These are phyloP conservation scores for Palythoa heliodiscus DNA, from an alignment of 92 coral and sea anemone genomes.

Conservation along the genomic window DNA sequence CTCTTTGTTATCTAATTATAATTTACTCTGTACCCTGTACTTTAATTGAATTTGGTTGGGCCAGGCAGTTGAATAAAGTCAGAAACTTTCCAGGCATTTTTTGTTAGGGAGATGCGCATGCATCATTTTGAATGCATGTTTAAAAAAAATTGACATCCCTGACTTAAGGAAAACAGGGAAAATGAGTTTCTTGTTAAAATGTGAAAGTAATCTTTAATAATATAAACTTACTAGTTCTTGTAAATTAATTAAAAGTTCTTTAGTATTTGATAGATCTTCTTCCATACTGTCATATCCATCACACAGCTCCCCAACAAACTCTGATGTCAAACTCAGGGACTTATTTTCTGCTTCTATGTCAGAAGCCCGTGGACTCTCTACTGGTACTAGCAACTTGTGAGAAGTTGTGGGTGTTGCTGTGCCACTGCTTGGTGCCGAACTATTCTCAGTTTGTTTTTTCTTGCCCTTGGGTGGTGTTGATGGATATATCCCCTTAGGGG, in stretches of 20 bases:
- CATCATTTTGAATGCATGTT: no score
- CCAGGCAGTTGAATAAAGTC: no score
- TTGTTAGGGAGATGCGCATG: no score
- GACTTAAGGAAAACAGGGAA: no score
- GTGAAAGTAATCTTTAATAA: not conserved
- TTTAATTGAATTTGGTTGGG: no score
- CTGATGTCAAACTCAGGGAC: slow-evolving; percentile 49
- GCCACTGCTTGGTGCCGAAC: slow-evolving; percentile 76
- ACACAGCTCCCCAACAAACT: slow-evolving; percentile 67
- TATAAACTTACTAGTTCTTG: slow-evolving; percentile 79
- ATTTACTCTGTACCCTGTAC: no score
- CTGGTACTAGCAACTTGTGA: slow-evolving; percentile 14
- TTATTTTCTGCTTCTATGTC: slow-evolving; percentile 65
- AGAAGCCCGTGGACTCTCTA: slow-evolving; percentile 53
- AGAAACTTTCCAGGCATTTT: no score
- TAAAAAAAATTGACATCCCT: no score
- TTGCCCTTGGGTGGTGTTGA: slow-evolving; percentile 51
- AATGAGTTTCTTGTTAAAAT: not conserved
- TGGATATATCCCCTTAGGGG: slow-evolving; percentile 55
- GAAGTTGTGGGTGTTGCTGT: slow-evolving; percentile 66
- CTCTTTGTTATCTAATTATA: no score
- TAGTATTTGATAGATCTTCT: slow-evolving; percentile 71
- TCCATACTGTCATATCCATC: slow-evolving; percentile 85
- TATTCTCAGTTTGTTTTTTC: slow-evolving; percentile 39
- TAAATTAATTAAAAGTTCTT: slow-evolving; percentile 63